These are phyloP conservation scores for Actias luna DNA, from an alignment of 2,888 invertebrate genomes.

Conservation along the genomic window DNA sequence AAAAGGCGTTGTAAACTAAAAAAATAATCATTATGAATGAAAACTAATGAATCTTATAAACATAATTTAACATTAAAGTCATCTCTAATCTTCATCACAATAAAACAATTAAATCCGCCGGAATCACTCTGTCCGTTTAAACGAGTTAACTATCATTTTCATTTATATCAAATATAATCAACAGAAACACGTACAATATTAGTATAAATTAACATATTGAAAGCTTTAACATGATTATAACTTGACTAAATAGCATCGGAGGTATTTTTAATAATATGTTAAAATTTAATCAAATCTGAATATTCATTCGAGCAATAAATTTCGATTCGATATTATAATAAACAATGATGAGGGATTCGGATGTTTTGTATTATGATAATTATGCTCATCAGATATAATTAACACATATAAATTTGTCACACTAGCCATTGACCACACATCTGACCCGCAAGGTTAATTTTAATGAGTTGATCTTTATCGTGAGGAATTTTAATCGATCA, in stretches of 20 bases:
- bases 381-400: background rate
- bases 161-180: constrained; percentile 37
- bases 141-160: constrained; percentile 30
- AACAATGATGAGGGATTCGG: constrained; percentile 8
- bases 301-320: constrained; percentile 33
- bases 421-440: background rate
- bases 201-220: constrained; percentile 62
- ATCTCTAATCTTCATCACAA: constrained; percentile 10
- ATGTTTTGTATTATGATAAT: background rate
- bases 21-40: background rate
- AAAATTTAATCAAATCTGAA: constrained; percentile 29
- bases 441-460: background rate
- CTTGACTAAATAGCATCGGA: constrained; percentile 32
- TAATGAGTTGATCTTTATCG: background rate
- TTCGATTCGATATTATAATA: constrained; percentile 2
- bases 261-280: constrained; percentile 21
- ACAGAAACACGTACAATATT: constrained; percentile 43
- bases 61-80: constrained; percentile 7
- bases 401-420: constrained; percentile 6
- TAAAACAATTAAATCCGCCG: constrained; percentile 16
- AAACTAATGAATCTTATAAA: background rate
- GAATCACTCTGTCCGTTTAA: constrained; percentile 21
- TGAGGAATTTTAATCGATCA: background rate
- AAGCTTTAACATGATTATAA: constrained; percentile 45
- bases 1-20: background rate